Evolutionary conservation across 2,113 vertebrate species (phyloP).

Genomic region (Centropus bengalensis): DNA sequence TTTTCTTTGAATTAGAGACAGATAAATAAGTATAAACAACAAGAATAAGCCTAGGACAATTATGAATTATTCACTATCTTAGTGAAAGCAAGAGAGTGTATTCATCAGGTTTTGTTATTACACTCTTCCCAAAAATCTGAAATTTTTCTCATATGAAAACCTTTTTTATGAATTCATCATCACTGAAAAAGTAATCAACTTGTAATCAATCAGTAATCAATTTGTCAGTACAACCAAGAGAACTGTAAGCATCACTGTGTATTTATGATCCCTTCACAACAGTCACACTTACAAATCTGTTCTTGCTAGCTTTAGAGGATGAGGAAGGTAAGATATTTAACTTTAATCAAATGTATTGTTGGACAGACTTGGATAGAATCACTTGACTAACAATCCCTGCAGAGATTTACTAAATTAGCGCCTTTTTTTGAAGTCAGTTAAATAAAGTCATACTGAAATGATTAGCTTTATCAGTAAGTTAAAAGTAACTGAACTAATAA

Average conservation of each 20-base stretch:
- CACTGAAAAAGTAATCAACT: not conserved
- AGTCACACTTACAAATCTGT: not conserved
- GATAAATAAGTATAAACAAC: not conserved
- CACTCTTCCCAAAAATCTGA: not conserved
- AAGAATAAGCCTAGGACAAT: not conserved
- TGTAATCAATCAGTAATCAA: too few relatives aligned
- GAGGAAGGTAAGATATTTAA: not conserved
- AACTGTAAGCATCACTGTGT: not conserved
- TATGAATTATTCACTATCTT: not conserved
- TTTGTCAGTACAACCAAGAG: not conserved
- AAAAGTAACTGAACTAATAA: not conserved
- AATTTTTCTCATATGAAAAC: not conserved
- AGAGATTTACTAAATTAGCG: not conserved
- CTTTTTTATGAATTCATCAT: not conserved
- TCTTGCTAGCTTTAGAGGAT: not conserved
- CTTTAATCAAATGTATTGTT: not conserved
- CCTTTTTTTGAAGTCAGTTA: not conserved
- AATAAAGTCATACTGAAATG: not conserved
- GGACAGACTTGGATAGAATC: not conserved
- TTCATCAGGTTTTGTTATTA: not conserved
- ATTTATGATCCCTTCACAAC: not conserved
- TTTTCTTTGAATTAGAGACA: not conserved
- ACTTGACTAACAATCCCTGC: not conserved
- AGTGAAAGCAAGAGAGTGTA: not conserved
- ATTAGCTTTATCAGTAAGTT: not conserved